These are phyloP conservation scores for Cheilosia urbana DNA, from an alignment of 2,888 invertebrate species.

Conservation along the genomic window DNA sequence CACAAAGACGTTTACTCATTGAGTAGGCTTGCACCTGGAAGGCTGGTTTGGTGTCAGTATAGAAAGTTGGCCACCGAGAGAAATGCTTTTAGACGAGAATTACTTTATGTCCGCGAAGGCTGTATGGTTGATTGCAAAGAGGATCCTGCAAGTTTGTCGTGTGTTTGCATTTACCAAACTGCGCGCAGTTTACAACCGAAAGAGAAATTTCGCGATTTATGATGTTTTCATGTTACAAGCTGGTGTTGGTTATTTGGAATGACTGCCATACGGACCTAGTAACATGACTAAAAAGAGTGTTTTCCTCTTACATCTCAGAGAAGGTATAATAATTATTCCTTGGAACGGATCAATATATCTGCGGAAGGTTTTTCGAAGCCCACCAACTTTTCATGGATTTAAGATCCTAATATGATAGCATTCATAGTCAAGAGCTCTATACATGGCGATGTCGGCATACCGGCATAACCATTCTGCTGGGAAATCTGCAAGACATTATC, in stretches of 20 bases:
- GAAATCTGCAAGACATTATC: no score
- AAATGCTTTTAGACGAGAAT: conserved; percentile 51
- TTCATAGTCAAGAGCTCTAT: no score
- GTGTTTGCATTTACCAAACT: background rate
- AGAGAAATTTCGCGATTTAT: conserved; percentile 2
- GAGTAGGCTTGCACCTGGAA: conserved; percentile 57
- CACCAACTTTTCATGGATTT: no score
- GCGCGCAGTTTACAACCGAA: background rate
- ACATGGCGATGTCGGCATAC: rapidly evolving
- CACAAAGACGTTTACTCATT: background rate
- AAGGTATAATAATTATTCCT: no score
- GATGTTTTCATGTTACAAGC: background rate
- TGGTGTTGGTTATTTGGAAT: background rate
- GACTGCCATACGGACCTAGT: no score
- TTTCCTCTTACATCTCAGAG: no score
- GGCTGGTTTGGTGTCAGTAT: conserved; percentile 20
- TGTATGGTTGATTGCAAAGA: conserved; percentile 14
- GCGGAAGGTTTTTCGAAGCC: no score
- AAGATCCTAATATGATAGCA: no score
- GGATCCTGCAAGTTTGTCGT: conserved; percentile 24
- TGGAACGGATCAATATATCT: no score
- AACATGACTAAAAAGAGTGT: no score
- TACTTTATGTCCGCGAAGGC: background rate
- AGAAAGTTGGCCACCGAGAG: conserved; percentile 58
- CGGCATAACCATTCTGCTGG: no score